Evolutionary conservation across 2,888 invertebrate species (phyloP).

Genomic region (Augiades crinisus): DNA sequence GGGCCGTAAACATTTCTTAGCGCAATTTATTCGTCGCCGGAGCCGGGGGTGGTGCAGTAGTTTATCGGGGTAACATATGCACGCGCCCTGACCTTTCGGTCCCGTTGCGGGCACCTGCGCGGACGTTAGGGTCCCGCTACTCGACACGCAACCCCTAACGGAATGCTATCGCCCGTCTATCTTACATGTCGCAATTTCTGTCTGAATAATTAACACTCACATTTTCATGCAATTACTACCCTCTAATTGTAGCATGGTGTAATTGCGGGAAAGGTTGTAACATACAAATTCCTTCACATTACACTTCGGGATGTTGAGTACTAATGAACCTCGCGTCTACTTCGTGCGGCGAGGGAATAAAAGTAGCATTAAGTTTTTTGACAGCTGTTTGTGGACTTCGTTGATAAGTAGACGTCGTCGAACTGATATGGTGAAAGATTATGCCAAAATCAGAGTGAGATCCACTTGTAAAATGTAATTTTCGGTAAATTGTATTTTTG

Average conservation of each 20-base stretch:
- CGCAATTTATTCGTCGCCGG: conserved; percentile 3
- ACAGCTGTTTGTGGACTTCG: too few relatives aligned
- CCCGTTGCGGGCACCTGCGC: conserved; percentile 59
- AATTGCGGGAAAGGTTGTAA: neutral
- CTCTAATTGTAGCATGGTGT: conserved; percentile 5
- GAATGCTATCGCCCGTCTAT: conserved; percentile 24
- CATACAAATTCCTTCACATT: neutral
- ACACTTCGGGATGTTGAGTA: too few relatives aligned
- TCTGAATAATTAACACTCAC: conserved; percentile 22
- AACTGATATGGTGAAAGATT: too few relatives aligned
- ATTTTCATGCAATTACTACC: conserved; percentile 21
- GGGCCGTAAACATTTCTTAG: conserved; percentile 6
- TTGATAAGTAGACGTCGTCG: too few relatives aligned
- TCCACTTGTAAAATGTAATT: too few relatives aligned
- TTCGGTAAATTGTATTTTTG: too few relatives aligned
- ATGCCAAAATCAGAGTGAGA: too few relatives aligned
- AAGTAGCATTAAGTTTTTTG: too few relatives aligned
- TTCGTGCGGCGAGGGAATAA: too few relatives aligned
- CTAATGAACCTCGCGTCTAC: too few relatives aligned
- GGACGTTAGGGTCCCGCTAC: conserved; percentile 62
- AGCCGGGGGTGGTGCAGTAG: conserved; percentile 27
- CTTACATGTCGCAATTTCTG: conserved; percentile 17
- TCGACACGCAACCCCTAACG: conserved; percentile 33
- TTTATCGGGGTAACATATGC: conserved; percentile 36
- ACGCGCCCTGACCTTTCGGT: conserved; percentile 58